Base-by-base conservation (phyloP, 2,888 invertebrate species). In the Hylaea fasciaria region DNA sequence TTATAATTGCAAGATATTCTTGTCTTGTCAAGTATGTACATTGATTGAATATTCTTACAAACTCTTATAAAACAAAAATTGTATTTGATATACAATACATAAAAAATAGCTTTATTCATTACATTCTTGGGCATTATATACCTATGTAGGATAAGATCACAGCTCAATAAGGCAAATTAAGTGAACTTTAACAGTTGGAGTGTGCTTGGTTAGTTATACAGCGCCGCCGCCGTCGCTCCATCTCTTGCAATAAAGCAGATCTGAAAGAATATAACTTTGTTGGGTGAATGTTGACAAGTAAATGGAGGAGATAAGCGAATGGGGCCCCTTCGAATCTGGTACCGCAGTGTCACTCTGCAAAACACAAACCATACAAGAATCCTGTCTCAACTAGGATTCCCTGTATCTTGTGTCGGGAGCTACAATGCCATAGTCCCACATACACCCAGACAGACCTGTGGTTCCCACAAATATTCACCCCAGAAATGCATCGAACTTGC, bases 181-280 rank as follows among this genome's bases (percentile, higher is more conserved):
- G 72, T 67, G 77, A 65, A 62, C 61, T 65, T 84, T 71, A 90
- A 77, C 86, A 91, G 73, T 89, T 90, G 62, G 87, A 83, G 75
- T 88, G 91, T 69, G 86, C 76, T 66, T 84, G 88, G 70, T 85
- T 92, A 59, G 88, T 81, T 47, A 87, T 84, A 17, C 86, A 84
- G 8, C 69, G 69, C n/a, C 69, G 87, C 71, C 93, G 86, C 77
- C 93, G 87, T 71, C 94, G 93, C 76, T 96, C 96, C 90, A 96
- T 95, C 89, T 96, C 96, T 82, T 95, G 95, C 65, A 96, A 87
- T 71, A 96, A 87, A 7, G 96, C 95, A 69, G 96, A 95, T 79
- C 97, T 96, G 86, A 71, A 94, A 66, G 65, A 49, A 57, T 54
- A 49, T 43, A 54, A 0, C 39, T 17, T 4, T 28, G 10, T 35